Base-by-base conservation (phyloP, 2,797 vertebrate genomes). In the Hirundo rustica region DNA sequence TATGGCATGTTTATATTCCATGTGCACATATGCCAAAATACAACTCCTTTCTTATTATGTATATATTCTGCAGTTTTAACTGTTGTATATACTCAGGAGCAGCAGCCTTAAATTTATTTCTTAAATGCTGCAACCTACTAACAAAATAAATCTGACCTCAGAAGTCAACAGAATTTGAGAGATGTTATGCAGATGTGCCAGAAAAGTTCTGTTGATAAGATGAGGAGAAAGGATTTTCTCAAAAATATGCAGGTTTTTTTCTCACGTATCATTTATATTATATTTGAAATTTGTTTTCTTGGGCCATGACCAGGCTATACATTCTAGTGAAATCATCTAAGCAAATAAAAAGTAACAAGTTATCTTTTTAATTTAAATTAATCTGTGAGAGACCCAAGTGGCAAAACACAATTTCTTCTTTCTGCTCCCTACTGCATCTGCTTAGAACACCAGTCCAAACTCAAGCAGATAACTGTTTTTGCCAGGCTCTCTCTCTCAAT, bases 201-300 rank as follows among this genome's bases (percentile, higher is more conserved):
- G 19, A 4, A 62, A 15, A 70, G 53, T 29, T 90, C n/a, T 66
- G 11, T 2, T 72, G 53, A 54, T 25, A 8, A 57, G 36, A 58
- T 25, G 10, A 57, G 36, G 16, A 73, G 36, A 45, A 25, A 5
- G 9, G 20, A 51, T 90, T 86, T 88, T 77, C 36, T 83, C 42
- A 86, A 32, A 86, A 84, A 36, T 11, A 16, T 0, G 2, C 0
- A 0, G 14, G 16, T 12, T 45, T 45, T 47, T 80, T 30, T 5
- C 57, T 32, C 55, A 78, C 2, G 1, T 36, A 27, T 51, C 0
- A 48, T 45, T 78, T 50, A 26, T 22, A 65, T 14, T 34, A 8
- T 48, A 78, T 44, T 55, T 88, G 13, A 93, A 55, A 82, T 50
- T 53, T 66, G 17, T 32, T 74, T 89, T 71, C 71, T 53, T 64